phyloP scores from a whole-genome alignment of 92 coral and sea anemone genomes.

The Palythoa grandiflora region DNA sequence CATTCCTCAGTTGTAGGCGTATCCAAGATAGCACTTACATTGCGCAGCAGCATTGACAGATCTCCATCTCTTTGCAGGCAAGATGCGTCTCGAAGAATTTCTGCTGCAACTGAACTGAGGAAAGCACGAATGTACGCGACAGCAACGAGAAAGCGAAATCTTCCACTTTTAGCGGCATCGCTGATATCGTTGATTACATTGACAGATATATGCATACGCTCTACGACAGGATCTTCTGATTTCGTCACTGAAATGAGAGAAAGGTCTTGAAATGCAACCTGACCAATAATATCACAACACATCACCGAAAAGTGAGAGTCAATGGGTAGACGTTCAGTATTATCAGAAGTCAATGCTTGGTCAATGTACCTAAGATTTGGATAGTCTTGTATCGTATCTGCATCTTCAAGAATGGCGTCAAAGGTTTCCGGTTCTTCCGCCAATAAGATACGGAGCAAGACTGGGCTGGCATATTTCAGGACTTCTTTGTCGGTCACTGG shows the following conservation, averaged over 20 bases:
- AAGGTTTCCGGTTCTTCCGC: constrained; percentile 63
- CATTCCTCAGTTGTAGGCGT: constrained; percentile 20
- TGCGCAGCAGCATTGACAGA: constrained; percentile 61
- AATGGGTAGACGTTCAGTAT: constrained; percentile 47
- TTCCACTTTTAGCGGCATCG: constrained; percentile 26
- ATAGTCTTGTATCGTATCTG: constrained; percentile 61
- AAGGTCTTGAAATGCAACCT: constrained; percentile 74
- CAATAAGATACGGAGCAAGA: constrained; percentile 79
- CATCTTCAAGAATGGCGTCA: constrained; percentile 61
- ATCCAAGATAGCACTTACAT: constrained; percentile 63
- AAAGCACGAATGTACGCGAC: constrained; percentile 82
- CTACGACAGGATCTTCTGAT: constrained; percentile 72
- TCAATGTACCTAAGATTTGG: constrained; percentile 74
- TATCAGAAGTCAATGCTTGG: constrained; percentile 53
- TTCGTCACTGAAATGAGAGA: constrained; percentile 61
- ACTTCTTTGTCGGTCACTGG: constrained; percentile 58
- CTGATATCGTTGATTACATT: constrained; percentile 41
- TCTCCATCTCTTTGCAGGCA: constrained; percentile 60
- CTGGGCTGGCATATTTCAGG: constrained; percentile 76
- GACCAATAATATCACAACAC: constrained; percentile 89
- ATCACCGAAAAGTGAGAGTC: constrained; percentile 85
- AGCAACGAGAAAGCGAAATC: constrained; percentile 76
- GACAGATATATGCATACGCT: constrained; percentile 72
- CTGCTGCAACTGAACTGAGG: constrained; percentile 66
- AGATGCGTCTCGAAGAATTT: constrained; percentile 56